Evolutionary conservation across 2,797 vertebrate genomes (phyloP).

Genomic region (Geotrypetes seraphini): DNA sequence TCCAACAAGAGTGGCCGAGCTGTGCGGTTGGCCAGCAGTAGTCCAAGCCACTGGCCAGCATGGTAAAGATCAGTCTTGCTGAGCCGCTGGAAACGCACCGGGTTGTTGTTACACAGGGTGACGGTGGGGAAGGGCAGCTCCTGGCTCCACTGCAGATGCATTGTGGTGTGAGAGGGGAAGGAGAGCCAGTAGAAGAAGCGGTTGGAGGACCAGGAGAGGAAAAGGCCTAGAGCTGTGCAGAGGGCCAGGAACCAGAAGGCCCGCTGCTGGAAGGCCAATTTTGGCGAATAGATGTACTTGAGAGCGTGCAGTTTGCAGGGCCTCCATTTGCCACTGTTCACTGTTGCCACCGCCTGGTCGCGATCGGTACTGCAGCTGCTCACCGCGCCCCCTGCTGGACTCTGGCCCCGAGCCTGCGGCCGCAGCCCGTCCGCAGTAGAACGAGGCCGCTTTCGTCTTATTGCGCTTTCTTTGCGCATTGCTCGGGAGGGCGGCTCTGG

Average conservation of each 20-base stretch:
- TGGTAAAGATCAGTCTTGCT: constrained; percentile 95
- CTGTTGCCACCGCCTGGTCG: too few species aligned
- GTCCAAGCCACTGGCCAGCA: constrained; percentile 88
- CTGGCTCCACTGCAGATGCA: constrained; percentile 89
- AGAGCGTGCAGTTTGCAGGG: constrained; percentile 71
- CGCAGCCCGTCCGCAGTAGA: too few species aligned
- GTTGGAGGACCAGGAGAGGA: constrained; percentile 91
- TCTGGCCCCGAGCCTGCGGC: constrained; percentile 11
- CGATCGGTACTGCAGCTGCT: too few species aligned
- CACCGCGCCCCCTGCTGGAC: too few species aligned
- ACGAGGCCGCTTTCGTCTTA: too few species aligned
- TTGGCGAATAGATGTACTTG: constrained; percentile 70
- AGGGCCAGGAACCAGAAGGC: constrained; percentile 87
- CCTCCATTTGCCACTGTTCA: too few species aligned
- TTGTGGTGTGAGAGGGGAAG: constrained; percentile 85
- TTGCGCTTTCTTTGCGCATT: too few species aligned
- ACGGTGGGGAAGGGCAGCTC: constrained; percentile 86
- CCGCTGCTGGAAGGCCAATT: constrained; percentile 62
- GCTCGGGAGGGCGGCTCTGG: too few species aligned
- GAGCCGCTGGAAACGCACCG: constrained; percentile 85
- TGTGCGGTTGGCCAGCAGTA: constrained; percentile 84
- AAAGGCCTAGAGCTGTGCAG: constrained; percentile 80
- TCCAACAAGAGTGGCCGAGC: constrained; percentile 80
- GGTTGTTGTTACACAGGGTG: constrained; percentile 98
- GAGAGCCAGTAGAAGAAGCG: constrained; percentile 87